Base-by-base conservation (phyloP, 2,888 invertebrate genomes). In the Eucera pruinosa region DNA sequence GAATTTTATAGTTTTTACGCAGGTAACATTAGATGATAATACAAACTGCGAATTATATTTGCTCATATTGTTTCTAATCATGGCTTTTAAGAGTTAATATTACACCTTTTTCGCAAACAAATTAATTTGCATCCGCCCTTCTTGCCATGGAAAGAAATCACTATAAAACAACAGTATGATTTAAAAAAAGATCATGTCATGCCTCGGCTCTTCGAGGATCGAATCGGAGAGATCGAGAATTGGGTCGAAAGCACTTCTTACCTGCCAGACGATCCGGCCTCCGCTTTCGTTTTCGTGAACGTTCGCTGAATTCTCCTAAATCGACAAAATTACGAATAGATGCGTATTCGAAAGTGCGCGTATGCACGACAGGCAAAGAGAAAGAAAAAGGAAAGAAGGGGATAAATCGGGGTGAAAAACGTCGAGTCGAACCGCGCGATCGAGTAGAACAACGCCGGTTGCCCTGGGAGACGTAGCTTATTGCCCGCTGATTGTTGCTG, bases 171-270 rank as follows among this genome's bases (percentile, higher is more conserved):
- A 15, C 13, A n/a, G 30, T n/a, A n/a, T 13, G 47, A 41, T 27
- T 47, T 20, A 20, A 47, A 30, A 20, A 54, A 36, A 36, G 15
- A 36, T n/a, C n/a, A n/a, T 36, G 7, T n/a, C 15, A 48, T 3
- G 2, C n/a, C n/a, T 48, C 60, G 20, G 39, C 47, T 48, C n/a
- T n/a, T 48, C n/a, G 27, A 47, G 39, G n/a, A 48, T 60, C 30
- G 48, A 54, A 2, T n/a, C 23, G n/a, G 2, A n/a, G 47, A 20
- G 15, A 20, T 11, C 20, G n/a, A 33, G 23, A 67, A 58, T 18
- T 27, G 39, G 58, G 67, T 67, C 47, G 67, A 67, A 41, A 48
- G 30, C 39, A 36, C 58, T 39, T 58, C 48, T 67, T 48, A 27
- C 67, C 39, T 48, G 47, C 48, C 39, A 11, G 48, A 58, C 48